Conservation (phyloP, 2,113 vertebrate species). For the Rhodinocichla rosea region DNA sequence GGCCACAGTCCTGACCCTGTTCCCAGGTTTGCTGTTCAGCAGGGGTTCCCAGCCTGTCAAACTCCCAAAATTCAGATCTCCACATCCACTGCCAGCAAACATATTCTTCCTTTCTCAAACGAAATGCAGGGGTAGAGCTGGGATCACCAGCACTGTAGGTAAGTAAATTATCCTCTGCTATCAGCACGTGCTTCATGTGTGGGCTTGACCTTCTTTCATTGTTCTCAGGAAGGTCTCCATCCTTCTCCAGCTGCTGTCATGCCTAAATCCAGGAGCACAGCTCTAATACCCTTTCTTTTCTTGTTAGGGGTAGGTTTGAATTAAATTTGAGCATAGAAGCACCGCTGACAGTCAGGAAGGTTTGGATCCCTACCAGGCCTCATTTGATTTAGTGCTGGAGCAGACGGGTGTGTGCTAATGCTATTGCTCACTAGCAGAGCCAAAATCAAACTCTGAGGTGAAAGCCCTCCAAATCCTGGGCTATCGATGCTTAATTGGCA, state of each 20-base stretch:
- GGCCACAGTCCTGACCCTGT: background rate
- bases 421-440: background rate
- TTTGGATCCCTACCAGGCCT: background rate
- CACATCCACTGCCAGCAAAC: background rate
- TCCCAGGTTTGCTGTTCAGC: background rate
- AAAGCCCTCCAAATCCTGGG: background rate
- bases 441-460: background rate
- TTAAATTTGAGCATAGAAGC: background rate
- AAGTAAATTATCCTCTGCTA: background rate
- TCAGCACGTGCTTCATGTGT: fast-evolving
- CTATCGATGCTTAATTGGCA: background rate
- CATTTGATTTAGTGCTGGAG: background rate
- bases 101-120: background rate
- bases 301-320: background rate
- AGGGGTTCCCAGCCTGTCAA: background rate
- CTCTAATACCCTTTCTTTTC: background rate
- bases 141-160: background rate
- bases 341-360: background rate
- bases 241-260: background rate
- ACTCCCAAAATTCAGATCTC: background rate
- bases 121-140: background rate
- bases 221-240: background rate
- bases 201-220: background rate
- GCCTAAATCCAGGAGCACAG: background rate
- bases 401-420: background rate